Evolutionary conservation across 2,113 vertebrate genomes (phyloP).

Genomic region (Bathybates hornii): DNA sequence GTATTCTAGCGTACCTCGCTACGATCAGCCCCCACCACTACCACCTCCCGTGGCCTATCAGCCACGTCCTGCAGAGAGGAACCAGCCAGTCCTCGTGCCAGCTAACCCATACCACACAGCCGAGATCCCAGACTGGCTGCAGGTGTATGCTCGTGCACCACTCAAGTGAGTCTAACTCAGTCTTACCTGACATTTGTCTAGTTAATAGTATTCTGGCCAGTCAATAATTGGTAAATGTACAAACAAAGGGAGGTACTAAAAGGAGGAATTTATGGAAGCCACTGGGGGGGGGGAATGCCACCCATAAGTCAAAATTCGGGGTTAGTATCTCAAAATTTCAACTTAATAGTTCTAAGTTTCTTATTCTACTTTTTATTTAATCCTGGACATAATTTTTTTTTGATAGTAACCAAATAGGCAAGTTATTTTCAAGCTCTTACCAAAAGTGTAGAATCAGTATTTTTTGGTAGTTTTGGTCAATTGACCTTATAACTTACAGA

Average conservation of each 20-base stretch:
- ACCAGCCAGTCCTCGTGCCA: conserved; percentile 89
- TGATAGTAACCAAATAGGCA: not conserved
- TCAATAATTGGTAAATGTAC: not conserved
- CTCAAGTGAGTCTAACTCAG: conserved; percentile 78
- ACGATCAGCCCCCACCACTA: conserved; percentile 85
- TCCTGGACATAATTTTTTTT: not conserved
- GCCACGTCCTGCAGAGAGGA: conserved; percentile 82
- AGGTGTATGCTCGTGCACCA: conserved; percentile 95
- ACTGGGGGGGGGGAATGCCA: accelerated
- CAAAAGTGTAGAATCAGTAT: not conserved
- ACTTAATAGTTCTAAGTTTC: not conserved
- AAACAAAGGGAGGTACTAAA: not conserved
- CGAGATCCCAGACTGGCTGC: conserved; percentile 97
- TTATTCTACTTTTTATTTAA: not conserved
- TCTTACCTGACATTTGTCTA: not conserved
- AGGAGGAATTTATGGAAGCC: not conserved
- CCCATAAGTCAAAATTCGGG: not conserved
- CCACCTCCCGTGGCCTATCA: conserved; percentile 91
- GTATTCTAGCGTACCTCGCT: conserved; percentile 84
- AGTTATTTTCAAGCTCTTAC: not conserved
- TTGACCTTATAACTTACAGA: not conserved
- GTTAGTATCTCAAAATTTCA: not conserved
- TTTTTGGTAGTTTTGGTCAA: not conserved
- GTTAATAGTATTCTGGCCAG: not conserved
- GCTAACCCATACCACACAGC: conserved; percentile 97